Percentiles rank a stretch among this genome's conserved stretches.
Conservation (phyloP, 2,113 vertebrate genomes). For the Siniperca chuatsi region DNA sequence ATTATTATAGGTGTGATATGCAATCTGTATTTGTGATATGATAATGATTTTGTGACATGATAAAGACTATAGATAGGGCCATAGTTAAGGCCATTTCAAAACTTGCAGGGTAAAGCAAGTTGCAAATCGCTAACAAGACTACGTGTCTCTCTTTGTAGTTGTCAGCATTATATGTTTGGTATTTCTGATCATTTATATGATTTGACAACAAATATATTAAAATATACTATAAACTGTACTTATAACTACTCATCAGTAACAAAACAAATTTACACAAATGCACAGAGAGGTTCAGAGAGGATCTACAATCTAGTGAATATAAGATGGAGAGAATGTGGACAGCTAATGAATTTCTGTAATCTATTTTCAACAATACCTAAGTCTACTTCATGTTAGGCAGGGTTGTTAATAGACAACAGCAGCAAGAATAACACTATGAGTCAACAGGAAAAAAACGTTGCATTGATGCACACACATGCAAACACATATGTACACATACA, state of each 20-base stretch:
- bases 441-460: slow-evolving; percentile 10
- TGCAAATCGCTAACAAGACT: background rate
- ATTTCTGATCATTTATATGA: background rate
- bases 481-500: background rate
- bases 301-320: background rate
- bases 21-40: background rate
- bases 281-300: background rate
- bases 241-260: background rate
- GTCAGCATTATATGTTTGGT: background rate
- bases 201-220: background rate
- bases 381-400: background rate
- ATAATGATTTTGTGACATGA: background rate
- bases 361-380: slow-evolving; percentile 15
- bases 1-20: background rate
- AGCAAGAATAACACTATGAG: slow-evolving; percentile 8
- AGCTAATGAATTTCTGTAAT: background rate
- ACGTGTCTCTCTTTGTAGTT: background rate
- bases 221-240: background rate
- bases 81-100: background rate
- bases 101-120: background rate
- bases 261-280: background rate
- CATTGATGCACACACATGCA: background rate
- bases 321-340: background rate
- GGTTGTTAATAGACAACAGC: background rate
- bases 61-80: background rate